A percentile compares a stretch with the other conserved stretches of the same genome.
Evolutionary conservation across 2,888 invertebrate species (phyloP).

Genomic region (Eristalis intricaria): DNA sequence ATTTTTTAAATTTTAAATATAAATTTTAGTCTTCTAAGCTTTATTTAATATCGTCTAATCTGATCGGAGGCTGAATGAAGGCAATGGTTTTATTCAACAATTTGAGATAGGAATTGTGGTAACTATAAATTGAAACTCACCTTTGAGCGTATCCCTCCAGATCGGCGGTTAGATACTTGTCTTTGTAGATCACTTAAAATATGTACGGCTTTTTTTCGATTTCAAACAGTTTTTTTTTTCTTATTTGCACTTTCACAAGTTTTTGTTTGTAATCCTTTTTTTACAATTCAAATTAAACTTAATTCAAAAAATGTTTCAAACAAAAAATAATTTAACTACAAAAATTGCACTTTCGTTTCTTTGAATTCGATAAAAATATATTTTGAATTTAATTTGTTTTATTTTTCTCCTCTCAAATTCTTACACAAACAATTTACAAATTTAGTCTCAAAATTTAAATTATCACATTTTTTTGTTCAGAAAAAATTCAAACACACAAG

Average conservation of each 20-base stretch:
- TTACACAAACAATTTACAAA: neutral
- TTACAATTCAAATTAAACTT: neutral
- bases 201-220: neutral
- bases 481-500: neutral
- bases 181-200: neutral
- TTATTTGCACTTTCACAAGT: constrained; percentile 8
- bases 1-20: neutral
- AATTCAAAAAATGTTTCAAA: neutral
- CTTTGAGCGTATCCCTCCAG: constrained; percentile 75
- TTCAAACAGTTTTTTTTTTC: neutral
- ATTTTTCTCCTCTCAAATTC: neutral
- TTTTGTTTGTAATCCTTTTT: neutral
- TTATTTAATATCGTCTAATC: too few relatives aligned
- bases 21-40: neutral
- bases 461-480: neutral
- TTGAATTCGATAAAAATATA: neutral
- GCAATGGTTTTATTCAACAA: neutral
- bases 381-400: neutral
- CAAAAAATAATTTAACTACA: neutral
- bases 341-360: constrained; percentile 3
- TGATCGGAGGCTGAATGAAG: too few relatives aligned
- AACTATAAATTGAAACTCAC: constrained; percentile 61
- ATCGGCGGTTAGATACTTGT: constrained; percentile 47
- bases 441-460: neutral
- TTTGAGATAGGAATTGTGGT: too few relatives aligned